These are phyloP conservation scores for Holotrichia oblita DNA, from an alignment of 1,140 invertebrate genomes.

Conservation along the genomic window DNA sequence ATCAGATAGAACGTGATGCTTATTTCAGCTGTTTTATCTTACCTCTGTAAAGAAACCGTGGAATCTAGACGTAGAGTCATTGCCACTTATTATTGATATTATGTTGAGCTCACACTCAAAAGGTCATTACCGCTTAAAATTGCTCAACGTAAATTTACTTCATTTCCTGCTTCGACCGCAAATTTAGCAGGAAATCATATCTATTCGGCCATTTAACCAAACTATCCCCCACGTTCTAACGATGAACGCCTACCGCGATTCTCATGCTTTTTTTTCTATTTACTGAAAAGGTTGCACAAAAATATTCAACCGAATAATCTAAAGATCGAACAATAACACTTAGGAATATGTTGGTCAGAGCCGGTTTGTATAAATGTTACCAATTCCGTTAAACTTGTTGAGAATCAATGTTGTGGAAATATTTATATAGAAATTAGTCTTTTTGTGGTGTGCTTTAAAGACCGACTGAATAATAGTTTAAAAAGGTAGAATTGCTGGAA, in stretches of 20 bases:
- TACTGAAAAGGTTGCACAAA: neutral
- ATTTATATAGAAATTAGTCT: conserved; percentile 12
- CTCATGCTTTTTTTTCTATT: conserved; percentile 9
- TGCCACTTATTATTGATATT: too few relatives aligned
- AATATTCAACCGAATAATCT: neutral
- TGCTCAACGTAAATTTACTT: too few relatives aligned
- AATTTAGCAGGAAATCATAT: too few relatives aligned
- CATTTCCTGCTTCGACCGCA: too few relatives aligned
- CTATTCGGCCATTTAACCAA: too few relatives aligned
- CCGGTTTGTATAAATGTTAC: neutral
- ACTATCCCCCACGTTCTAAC: too few relatives aligned
- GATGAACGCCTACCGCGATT: conserved; percentile 14
- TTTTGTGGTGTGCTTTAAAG: neutral
- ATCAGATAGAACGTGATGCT: too few relatives aligned
- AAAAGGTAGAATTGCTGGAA: neutral
- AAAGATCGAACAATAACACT: neutral
- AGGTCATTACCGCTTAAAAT: too few relatives aligned
- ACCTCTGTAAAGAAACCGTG: too few relatives aligned
- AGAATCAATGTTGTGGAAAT: conserved; percentile 33
- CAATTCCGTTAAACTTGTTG: conserved; percentile 8
- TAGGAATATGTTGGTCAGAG: neutral
- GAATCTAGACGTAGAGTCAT: too few relatives aligned
- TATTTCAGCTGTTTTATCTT: too few relatives aligned
- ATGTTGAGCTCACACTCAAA: too few relatives aligned
- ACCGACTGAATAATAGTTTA: conserved; percentile 8